phyloP scores from a whole-genome alignment of 2,113 vertebrate genomes.

The Actinemys pallida region DNA sequence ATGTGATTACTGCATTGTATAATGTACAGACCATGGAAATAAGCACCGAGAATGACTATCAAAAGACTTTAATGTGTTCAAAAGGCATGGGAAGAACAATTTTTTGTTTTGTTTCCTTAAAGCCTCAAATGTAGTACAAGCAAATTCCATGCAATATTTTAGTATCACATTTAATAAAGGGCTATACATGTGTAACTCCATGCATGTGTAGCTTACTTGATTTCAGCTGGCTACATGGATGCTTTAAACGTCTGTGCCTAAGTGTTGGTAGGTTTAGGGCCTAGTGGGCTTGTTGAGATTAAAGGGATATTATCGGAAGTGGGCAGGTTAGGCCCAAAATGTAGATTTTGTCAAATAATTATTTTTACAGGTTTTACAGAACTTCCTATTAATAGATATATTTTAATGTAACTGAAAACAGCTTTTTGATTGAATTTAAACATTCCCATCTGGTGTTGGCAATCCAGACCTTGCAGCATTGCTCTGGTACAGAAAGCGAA shows the following conservation, averaged over 20 bases:
- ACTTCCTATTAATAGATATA: neutral
- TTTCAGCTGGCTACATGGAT: fast-evolving
- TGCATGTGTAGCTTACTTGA: fast-evolving
- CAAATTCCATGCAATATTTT: fast-evolving
- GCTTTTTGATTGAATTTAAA: neutral
- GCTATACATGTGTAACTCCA: fast-evolving
- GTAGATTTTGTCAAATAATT: constrained; percentile 29
- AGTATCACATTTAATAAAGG: fast-evolving
- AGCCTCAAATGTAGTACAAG: fast-evolving
- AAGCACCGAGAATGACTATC: neutral
- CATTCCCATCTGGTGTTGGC: fast-evolving
- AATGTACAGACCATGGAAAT: neutral
- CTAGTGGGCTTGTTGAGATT: neutral
- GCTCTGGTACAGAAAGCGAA: fast-evolving
- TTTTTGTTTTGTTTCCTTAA: fast-evolving
- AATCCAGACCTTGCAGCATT: neutral
- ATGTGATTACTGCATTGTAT: neutral
- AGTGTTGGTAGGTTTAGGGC: neutral
- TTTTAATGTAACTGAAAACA: constrained; percentile 12
- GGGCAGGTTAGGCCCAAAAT: constrained; percentile 22
- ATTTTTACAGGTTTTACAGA: neutral
- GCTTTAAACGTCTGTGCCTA: fast-evolving
- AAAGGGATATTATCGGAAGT: neutral
- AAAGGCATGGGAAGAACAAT: fast-evolving
- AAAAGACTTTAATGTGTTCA: fast-evolving